phyloP scores from a whole-genome alignment of 2,888 invertebrate genomes.

The Diaprepes abbreviatus region DNA sequence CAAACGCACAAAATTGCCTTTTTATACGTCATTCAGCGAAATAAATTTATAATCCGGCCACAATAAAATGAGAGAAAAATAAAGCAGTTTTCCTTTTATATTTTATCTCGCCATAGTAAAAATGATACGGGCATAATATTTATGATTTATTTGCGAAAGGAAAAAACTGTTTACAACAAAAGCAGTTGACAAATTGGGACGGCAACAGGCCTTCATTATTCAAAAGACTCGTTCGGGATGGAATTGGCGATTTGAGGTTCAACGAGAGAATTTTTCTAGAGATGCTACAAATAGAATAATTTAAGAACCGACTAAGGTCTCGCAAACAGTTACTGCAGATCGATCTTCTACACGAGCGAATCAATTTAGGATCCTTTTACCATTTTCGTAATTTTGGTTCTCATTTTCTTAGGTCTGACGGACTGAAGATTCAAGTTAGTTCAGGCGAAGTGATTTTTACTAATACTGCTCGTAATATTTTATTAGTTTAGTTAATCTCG shows the following conservation, averaged over 20 bases:
- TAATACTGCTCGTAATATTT: no score
- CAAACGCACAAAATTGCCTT: neutral
- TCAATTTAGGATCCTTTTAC: no score
- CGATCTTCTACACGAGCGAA: no score
- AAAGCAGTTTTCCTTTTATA: conserved; percentile 20
- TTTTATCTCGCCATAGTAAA: conserved; percentile 8
- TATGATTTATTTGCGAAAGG: conserved; percentile 27
- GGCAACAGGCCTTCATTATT: conserved; percentile 33
- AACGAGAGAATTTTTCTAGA: neutral
- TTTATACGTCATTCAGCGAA: conserved; percentile 4
- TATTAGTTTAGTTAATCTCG: no score
- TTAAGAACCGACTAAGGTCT: no score
- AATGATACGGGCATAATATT: conserved; percentile 28
- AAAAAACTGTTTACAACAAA: conserved; percentile 29
- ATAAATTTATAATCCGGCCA: conserved; percentile 24
- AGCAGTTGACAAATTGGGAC: conserved; percentile 28
- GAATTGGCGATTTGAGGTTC: conserved; percentile 5
- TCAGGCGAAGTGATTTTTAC: no score
- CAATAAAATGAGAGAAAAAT: conserved; percentile 21
- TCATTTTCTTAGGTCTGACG: no score
- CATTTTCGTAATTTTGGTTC: no score
- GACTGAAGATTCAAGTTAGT: no score
- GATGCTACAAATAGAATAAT: no score
- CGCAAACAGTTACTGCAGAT: no score
- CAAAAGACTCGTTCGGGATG: conserved; percentile 10